Conservation (phyloP, 2,797 vertebrate species). For the Falco rusticolus region DNA sequence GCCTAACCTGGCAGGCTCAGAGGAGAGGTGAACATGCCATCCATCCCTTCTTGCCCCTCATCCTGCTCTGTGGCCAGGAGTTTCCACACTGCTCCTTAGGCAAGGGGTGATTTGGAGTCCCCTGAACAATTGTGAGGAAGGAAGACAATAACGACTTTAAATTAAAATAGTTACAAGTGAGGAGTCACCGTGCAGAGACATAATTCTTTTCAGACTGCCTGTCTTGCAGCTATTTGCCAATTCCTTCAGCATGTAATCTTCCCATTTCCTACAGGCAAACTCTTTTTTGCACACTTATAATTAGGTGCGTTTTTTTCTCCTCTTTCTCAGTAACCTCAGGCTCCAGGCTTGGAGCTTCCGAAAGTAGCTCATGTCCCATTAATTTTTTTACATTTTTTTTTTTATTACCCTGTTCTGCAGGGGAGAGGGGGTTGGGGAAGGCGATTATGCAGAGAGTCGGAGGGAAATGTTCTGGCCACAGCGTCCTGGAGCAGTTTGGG, state of each 20-base stretch:
- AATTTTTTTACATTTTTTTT: neutral
- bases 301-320: slow-evolving; percentile 40
- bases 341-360: slow-evolving; percentile 61
- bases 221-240: slow-evolving; percentile 6
- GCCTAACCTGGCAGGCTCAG: neutral
- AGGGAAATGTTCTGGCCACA: neutral
- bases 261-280: slow-evolving; percentile 48
- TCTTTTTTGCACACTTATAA: slow-evolving; percentile 60
- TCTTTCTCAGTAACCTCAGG: slow-evolving; percentile 58
- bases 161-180: neutral
- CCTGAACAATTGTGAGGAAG: neutral
- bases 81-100: neutral
- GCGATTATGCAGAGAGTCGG: neutral
- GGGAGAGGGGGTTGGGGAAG: neutral
- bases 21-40: neutral
- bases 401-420: neutral
- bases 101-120: neutral
- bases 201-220: slow-evolving; percentile 39
- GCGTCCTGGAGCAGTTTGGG: neutral
- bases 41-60: neutral
- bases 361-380: slow-evolving; percentile 7
- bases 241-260: slow-evolving; percentile 54
- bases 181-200: neutral
- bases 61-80: neutral
- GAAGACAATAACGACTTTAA: neutral